Percentiles rank a stretch among this genome's conserved stretches.
Evolutionary conservation across 2,797 vertebrate genomes (phyloP).

Genomic region (Poeciliopsis presidionis): DNA sequence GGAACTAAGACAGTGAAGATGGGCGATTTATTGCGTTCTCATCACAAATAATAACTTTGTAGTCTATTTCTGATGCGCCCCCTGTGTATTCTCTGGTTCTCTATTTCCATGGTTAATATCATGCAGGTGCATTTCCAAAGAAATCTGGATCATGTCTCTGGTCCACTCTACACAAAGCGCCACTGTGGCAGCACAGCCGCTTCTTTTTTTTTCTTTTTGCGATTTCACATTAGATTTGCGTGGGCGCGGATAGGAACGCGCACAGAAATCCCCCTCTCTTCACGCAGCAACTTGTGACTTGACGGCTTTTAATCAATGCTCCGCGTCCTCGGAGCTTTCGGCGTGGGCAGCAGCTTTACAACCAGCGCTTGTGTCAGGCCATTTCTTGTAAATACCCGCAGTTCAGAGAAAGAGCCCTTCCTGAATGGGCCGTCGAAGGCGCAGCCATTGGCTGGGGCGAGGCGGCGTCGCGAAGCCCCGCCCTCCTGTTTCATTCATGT

Average conservation of each 20-base stretch:
- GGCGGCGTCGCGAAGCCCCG: constrained; percentile 38
- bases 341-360: constrained; percentile 61
- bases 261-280: constrained; percentile 64
- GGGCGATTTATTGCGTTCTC: not conserved
- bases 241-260: constrained; percentile 24
- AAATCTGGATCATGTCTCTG: not conserved
- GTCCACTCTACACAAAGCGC: not conserved
- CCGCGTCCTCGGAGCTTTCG: constrained; percentile 11
- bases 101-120: not conserved
- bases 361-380: constrained; percentile 46
- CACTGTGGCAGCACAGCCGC: not conserved
- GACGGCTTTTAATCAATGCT: constrained; percentile 32
- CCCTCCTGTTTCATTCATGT: constrained; percentile 54
- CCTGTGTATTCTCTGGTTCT: not conserved
- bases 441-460: constrained; percentile 56
- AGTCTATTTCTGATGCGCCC: not conserved
- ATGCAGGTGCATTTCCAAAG: not conserved
- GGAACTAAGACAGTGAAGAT: not conserved
- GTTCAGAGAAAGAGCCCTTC: constrained; percentile 78
- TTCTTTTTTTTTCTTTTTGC: not conserved
- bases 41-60: no score
- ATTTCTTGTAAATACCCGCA: constrained; percentile 88
- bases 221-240: constrained; percentile 26
- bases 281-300: constrained; percentile 64
- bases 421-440: constrained; percentile 34